Evolutionary conservation across 2,888 invertebrate genomes (phyloP).

Genomic region (Podotricha telesiphe): DNA sequence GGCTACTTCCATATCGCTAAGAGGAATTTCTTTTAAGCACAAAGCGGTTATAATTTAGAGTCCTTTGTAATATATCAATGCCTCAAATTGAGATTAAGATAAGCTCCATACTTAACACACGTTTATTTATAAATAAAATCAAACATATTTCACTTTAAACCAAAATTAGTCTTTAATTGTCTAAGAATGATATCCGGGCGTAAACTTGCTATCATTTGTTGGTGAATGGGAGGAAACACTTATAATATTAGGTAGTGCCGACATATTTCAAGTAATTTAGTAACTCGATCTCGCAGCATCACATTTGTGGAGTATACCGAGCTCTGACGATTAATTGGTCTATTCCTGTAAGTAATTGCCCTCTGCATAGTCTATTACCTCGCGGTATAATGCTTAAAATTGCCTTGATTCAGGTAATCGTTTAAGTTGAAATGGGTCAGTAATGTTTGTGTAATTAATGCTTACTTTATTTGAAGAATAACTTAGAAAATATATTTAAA

Average conservation of each 20-base stretch:
- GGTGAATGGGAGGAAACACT: constrained; percentile 15
- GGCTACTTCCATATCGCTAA: constrained; percentile 11
- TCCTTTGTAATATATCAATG: constrained; percentile 25
- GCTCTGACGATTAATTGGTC: constrained; percentile 57
- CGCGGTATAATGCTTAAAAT: constrained; percentile 47
- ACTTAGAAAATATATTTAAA: not conserved
- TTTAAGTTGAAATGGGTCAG: constrained; percentile 32
- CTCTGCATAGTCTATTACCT: constrained; percentile 53
- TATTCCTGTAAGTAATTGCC: constrained; percentile 62
- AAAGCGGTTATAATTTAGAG: constrained; percentile 9
- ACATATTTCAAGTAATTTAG: constrained; percentile 46
- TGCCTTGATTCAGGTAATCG: constrained; percentile 48
- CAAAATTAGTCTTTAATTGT: not conserved
- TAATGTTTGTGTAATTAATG: constrained; percentile 21
- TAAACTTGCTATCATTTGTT: not conserved
- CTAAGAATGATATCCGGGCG: constrained; percentile 6
- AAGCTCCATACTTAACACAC: constrained; percentile 5
- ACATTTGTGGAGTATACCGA: constrained; percentile 47
- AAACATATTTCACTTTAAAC: not conserved
- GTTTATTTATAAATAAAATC: not conserved
- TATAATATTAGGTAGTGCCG: constrained; percentile 46
- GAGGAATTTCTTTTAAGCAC: constrained; percentile 23
- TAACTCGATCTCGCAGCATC: constrained; percentile 49
- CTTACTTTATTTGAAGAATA: not conserved
- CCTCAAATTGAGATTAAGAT: constrained; percentile 25